Base-by-base conservation (phyloP, 1,140 invertebrate genomes). In the Achroia grisella region DNA sequence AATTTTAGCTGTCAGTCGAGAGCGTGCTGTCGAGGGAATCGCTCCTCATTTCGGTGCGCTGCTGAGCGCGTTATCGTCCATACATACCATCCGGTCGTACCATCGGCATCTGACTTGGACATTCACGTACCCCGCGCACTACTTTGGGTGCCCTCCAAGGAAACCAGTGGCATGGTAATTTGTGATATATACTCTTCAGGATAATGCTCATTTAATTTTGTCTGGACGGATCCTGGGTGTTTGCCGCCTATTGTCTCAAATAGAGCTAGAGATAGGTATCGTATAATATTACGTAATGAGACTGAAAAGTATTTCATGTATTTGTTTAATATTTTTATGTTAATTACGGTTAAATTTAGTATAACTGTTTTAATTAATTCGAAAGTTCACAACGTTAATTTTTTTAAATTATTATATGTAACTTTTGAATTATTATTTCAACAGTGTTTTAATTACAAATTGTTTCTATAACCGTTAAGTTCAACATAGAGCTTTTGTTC, bases 121-220 rank as follows among this genome's bases (percentile, higher is more conserved):
- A 44, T 47, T 36, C 44, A 50, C 48, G 35, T 27, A 43, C 39
- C 45, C 48, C 50, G 34, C 52, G 50, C 57, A 42, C 34, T 53
- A 52, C 59, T 49, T 52, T 37, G 36, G 29, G 27, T 28, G 29
- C 34, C 34, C 48, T 56, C 39, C 52, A 45, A 64, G 49, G 61
- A 67, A 51, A 66, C 72, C 67, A 65, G 70, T 82, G 77, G 73
- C 68, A 82, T 83, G 79, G 76, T 83, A 78, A 76, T 65, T 70
- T 59, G 73, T 78, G 75, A 56, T 70, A 55, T 61, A 52, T 63
- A 49, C 48, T 14, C 45, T 58, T 56, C 55, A 57, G 63, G 60
- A 72, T 67, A 60, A 52, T 47, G 48, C 41, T 47, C 31, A 37
- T 52, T 50, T 44, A 34, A 36, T 46, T 29, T 42, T 54, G 45